These are phyloP conservation scores for Chionodraco myersi DNA, from an alignment of 2,113 vertebrate species.

Conservation along the genomic window DNA sequence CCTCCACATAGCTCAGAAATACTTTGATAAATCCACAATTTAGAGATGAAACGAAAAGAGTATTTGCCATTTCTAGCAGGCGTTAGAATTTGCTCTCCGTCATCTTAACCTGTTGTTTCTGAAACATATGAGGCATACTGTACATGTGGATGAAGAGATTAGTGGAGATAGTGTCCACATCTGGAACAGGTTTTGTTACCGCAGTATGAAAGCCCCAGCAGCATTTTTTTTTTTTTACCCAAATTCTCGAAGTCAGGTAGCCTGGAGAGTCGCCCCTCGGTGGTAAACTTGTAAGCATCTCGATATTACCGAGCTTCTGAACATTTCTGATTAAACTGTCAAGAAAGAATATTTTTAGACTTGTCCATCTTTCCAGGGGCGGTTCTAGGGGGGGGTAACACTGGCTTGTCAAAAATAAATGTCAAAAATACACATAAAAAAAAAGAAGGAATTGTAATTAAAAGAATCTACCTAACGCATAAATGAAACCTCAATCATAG, in stretches of 20 bases:
- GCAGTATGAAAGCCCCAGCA: slow-evolving; percentile 43
- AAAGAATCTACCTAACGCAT: too few species aligned
- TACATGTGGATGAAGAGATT: slow-evolving; percentile 42
- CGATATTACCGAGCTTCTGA: slow-evolving; percentile 13
- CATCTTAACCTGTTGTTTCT: slow-evolving; percentile 47
- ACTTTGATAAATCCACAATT: slow-evolving; percentile 42
- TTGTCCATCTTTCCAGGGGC: slow-evolving; percentile 25
- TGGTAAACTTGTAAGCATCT: slow-evolving; percentile 42
- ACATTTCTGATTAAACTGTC: slow-evolving; percentile 20
- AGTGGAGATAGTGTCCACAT: slow-evolving; percentile 61
- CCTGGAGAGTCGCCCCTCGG: slow-evolving; percentile 35
- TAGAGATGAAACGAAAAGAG: slow-evolving; percentile 15
- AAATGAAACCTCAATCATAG: too few species aligned
- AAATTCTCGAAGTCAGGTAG: slow-evolving; percentile 48
- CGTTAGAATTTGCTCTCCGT: slow-evolving; percentile 14
- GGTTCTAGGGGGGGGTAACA: too few species aligned
- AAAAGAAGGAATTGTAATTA: too few species aligned
- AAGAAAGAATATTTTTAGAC: slow-evolving; percentile 23
- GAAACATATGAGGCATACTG: slow-evolving; percentile 34
- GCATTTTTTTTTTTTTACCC: slow-evolving; percentile 18
- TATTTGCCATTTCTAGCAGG: neutral
- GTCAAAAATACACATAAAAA: too few species aligned
- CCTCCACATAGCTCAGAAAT: slow-evolving; percentile 15
- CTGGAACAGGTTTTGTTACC: slow-evolving; percentile 69
- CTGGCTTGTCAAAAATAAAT: too few species aligned